Evolutionary conservation across 2,888 invertebrate genomes (phyloP), one percentile per base, ranked within the genome.

Genomic region (Drosophila rellima): DNA sequence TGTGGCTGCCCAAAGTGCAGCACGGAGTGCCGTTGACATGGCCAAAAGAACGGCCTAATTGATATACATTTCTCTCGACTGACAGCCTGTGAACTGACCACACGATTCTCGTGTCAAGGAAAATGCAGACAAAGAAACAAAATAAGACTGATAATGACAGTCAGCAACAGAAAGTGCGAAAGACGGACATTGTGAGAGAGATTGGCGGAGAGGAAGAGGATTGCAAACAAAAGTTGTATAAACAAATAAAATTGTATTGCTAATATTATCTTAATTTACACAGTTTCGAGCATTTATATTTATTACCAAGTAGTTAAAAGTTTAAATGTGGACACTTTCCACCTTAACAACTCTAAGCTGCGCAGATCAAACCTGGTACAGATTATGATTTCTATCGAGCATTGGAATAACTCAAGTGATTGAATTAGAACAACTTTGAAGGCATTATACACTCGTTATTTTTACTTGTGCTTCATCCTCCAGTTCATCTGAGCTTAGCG

Each of bases 11-110:
- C 74, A 70, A 50, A 70, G 57, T 74, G 72, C 68, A 75, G 29
- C 60, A 62, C 57, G 70, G 62, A 68, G 65, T 78, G 77, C 62
- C 64, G 68, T 63, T 78, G 77, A 78, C 78, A 63, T 68, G 68
- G 45, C 62, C 54, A n/a, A 62, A 67, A 64, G 61, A 57, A 64
- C 67, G 66, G 57, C 51, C 57, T 70, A 77, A 77, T 77, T 76
- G 63, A 77, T 73, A 70, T 73, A 73, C 57, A 66, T 76, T 66
- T 76, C 56, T 63, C 51, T 59, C 23, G 60, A 20, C 65, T 60
- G 76, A 65, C 72, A 67, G 65, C 56, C 50, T 42, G 42, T 40
- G 33, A 48, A 33, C 42, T 73, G 73, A 76, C 75, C 75, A 56
- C 57, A 68, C 61, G 39, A 56, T 20, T 33, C 20, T 61, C 57